Conservation (phyloP, 2,113 vertebrate species). For the Tychaedon coryphoeus region DNA sequence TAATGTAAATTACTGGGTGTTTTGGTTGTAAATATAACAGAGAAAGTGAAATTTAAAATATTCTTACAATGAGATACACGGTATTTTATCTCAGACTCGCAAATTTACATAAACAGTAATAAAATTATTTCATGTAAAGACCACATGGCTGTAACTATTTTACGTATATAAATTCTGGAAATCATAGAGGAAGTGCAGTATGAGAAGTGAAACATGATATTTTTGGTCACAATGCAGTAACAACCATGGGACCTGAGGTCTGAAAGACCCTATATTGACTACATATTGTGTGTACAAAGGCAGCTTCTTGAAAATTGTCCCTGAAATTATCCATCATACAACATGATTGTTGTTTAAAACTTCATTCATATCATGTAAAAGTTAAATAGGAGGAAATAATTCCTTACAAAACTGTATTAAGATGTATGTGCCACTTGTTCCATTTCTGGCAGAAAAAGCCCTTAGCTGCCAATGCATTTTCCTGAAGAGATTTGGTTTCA, state of each 20-base stretch:
- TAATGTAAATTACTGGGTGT: neutral
- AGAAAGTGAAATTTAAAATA: conserved; percentile 3
- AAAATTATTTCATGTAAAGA: neutral
- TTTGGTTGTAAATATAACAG: neutral
- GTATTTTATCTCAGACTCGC: neutral
- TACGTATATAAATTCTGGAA: neutral
- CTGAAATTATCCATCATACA: neutral
- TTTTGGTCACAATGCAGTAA: neutral
- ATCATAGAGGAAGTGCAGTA: neutral
- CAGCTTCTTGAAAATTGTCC: neutral
- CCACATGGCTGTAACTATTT: neutral
- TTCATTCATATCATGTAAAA: neutral
- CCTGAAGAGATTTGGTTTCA: neutral
- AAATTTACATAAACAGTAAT: neutral
- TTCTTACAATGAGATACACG: neutral
- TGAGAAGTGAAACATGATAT: neutral
- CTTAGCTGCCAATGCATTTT: neutral
- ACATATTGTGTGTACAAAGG: neutral
- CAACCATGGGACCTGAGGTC: neutral
- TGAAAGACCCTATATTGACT: neutral
- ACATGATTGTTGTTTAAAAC: neutral
- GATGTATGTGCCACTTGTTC: neutral
- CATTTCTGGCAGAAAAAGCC: neutral
- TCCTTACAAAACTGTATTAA: neutral
- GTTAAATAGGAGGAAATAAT: neutral